A percentile compares a stretch with the other conserved stretches of the same genome.
phyloP scores from a whole-genome alignment of 1,140 invertebrate species.

The Drosophila bifasciata region DNA sequence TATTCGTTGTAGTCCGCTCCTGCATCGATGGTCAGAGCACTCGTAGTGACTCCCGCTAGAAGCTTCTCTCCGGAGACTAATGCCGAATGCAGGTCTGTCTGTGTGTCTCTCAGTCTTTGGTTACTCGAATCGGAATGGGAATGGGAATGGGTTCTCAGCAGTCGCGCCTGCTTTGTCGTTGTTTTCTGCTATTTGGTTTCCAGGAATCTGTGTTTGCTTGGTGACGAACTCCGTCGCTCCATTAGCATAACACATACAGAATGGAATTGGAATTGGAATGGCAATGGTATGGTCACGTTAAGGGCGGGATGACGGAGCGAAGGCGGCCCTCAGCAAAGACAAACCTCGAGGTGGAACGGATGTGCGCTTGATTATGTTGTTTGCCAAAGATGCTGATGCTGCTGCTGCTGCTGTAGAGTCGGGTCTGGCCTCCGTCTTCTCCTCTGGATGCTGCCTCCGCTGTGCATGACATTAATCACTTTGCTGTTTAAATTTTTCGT shows the following conservation, averaged over 20 bases:
- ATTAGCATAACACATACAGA: conserved; percentile 67
- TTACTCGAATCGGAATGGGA: neutral
- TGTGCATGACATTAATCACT: conserved; percentile 74
- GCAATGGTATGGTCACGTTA: neutral
- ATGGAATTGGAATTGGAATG: neutral
- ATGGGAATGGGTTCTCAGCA: too few relatives aligned
- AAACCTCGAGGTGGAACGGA: conserved; percentile 38
- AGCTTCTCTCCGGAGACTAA: conserved; percentile 56
- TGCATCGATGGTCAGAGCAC: conserved; percentile 12
- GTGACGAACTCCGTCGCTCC: conserved; percentile 67
- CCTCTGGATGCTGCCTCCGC: conserved; percentile 16
- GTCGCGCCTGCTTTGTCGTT: conserved; percentile 33
- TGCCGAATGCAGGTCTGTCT: conserved; percentile 41
- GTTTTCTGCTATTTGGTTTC: conserved; percentile 54
- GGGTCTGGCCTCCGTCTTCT: conserved; percentile 7
- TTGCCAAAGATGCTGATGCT: conserved; percentile 40
- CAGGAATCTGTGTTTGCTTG: conserved; percentile 66
- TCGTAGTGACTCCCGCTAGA: conserved; percentile 24
- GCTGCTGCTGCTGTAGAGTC: conserved; percentile 9
- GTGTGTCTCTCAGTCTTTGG: conserved; percentile 9
- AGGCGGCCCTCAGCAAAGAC: conserved; percentile 2
- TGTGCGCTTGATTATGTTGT: conserved; percentile 81
- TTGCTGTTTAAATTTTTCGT: conserved; percentile 53
- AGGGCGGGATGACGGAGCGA: neutral
- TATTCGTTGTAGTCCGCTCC: conserved; percentile 11